Percentiles rank a stretch among this genome's conserved stretches.
Evolutionary conservation across 2,888 invertebrate species (phyloP).

Genomic region (Ypsolopha scabrella): DNA sequence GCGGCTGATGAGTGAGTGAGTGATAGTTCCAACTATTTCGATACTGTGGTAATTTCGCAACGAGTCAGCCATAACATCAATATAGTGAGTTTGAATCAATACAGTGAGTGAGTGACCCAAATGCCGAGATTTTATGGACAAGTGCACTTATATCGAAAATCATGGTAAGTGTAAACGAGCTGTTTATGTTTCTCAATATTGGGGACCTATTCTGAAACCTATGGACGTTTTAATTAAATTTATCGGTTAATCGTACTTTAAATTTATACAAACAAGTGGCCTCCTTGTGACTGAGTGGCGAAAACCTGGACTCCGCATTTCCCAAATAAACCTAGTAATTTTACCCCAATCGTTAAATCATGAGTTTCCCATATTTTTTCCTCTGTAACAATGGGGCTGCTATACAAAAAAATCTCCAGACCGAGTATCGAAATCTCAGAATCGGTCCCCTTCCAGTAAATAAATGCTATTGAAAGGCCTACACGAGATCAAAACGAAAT

Average conservation of each 20-base stretch:
- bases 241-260: no score
- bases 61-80: background rate
- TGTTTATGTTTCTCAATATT: conserved; percentile 10
- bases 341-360: no score
- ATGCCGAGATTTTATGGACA: conserved; percentile 43
- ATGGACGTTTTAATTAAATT: no score
- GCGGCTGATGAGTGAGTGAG: background rate
- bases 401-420: no score
- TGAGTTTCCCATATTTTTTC: no score
- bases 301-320: no score
- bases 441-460: background rate
- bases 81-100: background rate
- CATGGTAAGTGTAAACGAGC: conserved; percentile 42
- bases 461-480: conserved; percentile 4
- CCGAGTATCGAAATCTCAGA: no score
- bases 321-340: no score
- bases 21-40: background rate
- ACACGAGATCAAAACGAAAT: conserved; percentile 2
- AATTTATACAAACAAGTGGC: no score
- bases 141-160: conserved; percentile 45
- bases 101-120: conserved; percentile 25
- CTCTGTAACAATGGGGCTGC: no score
- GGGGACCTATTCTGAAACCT: background rate
- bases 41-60: background rate
- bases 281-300: no score